phyloP scores from a whole-genome alignment of 2,888 invertebrate species.

The Atrina japonica region DNA sequence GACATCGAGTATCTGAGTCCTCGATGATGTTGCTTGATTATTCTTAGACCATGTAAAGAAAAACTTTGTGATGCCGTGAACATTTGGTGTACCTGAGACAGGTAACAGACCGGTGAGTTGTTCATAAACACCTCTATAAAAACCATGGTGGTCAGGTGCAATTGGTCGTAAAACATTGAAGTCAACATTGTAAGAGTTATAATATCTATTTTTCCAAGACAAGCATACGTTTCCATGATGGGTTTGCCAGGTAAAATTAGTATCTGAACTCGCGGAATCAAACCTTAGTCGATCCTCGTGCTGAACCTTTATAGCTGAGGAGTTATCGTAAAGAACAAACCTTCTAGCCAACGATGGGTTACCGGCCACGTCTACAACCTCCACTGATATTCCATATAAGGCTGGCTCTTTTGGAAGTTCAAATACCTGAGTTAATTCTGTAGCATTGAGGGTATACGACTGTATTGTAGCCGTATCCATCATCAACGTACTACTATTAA shows the following conservation, averaged over 20 bases:
- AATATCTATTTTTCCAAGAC: slow-evolving; percentile 33
- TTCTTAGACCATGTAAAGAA: slow-evolving; percentile 39
- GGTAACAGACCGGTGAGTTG: slow-evolving; percentile 48
- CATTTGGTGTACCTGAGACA: slow-evolving; percentile 53
- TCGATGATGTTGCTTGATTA: not conserved
- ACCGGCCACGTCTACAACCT: slow-evolving; percentile 46
- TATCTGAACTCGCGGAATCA: slow-evolving; percentile 38
- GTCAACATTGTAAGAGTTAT: slow-evolving; percentile 37
- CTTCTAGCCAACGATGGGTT: slow-evolving; percentile 44
- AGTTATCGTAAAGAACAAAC: slow-evolving; percentile 51
- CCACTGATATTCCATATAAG: slow-evolving; percentile 44
- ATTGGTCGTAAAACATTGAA: slow-evolving; percentile 36
- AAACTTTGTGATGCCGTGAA: slow-evolving; percentile 51
- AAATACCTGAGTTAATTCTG: not conserved
- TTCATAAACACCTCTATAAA: slow-evolving; percentile 52
- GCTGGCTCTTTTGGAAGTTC: slow-evolving; percentile 15
- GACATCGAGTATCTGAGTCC: slow-evolving; percentile 42
- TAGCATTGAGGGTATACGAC: not conserved
- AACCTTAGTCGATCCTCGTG: slow-evolving; percentile 21
- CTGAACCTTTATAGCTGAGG: slow-evolving; percentile 32
- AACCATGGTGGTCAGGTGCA: slow-evolving; percentile 38
- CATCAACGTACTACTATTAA: not conserved
- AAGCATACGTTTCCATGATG: slow-evolving; percentile 20
- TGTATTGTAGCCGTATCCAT: slow-evolving; percentile 13
- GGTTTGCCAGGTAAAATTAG: slow-evolving; percentile 31